A percentile compares a stretch with the other conserved stretches of the same genome.
These are phyloP conservation scores for Lepidostoma basale DNA, from an alignment of 1,140 invertebrate species.

Conservation along the genomic window DNA sequence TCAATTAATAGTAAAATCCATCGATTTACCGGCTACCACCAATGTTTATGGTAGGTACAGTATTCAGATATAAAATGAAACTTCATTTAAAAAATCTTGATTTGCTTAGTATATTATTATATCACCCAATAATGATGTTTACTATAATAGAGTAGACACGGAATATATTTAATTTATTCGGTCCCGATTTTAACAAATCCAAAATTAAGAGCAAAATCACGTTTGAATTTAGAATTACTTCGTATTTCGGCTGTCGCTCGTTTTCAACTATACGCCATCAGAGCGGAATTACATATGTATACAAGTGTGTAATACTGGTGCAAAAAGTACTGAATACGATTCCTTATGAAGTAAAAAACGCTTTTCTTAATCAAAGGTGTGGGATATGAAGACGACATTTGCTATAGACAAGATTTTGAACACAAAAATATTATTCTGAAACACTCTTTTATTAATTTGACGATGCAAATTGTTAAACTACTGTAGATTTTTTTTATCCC, in stretches of 20 bases:
- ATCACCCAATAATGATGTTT: not conserved
- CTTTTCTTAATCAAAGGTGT: no score
- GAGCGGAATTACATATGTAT: no score
- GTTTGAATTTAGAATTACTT: not conserved
- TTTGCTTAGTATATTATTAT: not conserved
- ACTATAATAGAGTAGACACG: not conserved
- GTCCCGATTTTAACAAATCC: not conserved
- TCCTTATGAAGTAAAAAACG: no score
- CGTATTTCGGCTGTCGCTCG: not conserved
- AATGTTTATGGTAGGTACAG: not conserved
- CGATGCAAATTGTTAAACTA: no score
- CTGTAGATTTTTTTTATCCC: no score
- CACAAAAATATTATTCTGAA: no score
- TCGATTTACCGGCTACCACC: not conserved
- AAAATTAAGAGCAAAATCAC: not conserved
- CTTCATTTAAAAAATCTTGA: not conserved
- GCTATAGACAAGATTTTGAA: no score
- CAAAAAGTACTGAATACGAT: no score
- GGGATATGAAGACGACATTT: no score
- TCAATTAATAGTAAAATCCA: not conserved
- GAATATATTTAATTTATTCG: not conserved
- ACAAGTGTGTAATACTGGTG: no score
- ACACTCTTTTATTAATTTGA: no score
- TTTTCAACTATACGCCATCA: no score
- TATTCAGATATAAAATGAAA: not conserved